Percentiles rank a stretch among this genome's conserved stretches.
These are phyloP conservation scores for Agelas oroides DNA, from an alignment of 37 sponge, comb jelly and placozoan species.

Conservation along the genomic window DNA sequence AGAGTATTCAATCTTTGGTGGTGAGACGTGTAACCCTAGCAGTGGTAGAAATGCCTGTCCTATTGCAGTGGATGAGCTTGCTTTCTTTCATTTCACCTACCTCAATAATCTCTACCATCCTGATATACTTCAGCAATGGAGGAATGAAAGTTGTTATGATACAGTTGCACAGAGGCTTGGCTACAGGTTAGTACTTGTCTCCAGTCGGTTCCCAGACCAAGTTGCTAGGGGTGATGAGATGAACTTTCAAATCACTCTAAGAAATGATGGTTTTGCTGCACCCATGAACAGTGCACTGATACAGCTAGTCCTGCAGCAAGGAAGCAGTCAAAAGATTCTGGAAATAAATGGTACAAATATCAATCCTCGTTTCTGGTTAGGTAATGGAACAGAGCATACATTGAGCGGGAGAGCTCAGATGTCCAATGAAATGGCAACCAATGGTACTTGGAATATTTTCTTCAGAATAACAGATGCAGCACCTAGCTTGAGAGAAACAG, in stretches of 20 bases:
- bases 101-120: conserved; percentile 8
- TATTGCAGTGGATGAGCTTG: conserved; percentile 9
- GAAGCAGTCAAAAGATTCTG: not conserved
- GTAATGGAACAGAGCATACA: conserved; percentile 10
- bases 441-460: not conserved
- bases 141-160: conserved; percentile 12
- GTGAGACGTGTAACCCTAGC: conserved; percentile 7
- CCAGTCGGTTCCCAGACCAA: not conserved
- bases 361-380: not conserved
- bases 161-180: not conserved
- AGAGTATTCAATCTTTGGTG: conserved; percentile 1
- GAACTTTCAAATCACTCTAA: conserved; percentile 6
- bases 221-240: not conserved
- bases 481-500: not conserved
- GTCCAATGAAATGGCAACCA: not conserved
- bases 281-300: not conserved
- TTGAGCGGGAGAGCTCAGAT: not conserved
- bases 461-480: conserved; percentile 12
- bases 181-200: conserved; percentile 8
- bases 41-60: not conserved
- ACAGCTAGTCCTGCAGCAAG: conserved; percentile 2
- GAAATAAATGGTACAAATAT: not conserved
- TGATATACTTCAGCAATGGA: conserved; percentile 3
- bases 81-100: conserved; percentile 17
- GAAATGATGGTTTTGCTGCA: conserved; percentile 27